Evolutionary conservation across 92 coral and sea anemone genomes (phyloP).

Genomic region (Heliopora coerulea): DNA sequence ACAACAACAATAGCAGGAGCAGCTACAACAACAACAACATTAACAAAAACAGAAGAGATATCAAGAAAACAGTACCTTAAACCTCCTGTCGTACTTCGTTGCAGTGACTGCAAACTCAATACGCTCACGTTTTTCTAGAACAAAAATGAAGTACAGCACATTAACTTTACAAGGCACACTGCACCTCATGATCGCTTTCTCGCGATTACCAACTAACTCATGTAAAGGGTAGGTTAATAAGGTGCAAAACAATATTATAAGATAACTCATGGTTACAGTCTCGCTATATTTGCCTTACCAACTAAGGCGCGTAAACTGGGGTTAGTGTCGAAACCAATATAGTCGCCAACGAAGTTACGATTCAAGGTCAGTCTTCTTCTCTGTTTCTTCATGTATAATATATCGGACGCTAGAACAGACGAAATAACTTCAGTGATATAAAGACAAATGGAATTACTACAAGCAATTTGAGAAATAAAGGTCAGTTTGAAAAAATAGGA

Average conservation of each 20-base stretch:
- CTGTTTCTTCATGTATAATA: constrained; percentile 95
- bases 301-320: constrained; percentile 90
- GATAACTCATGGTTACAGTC: no score
- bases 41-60: not conserved
- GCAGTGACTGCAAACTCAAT: constrained; percentile 97
- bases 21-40: not conserved
- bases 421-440: not conserved
- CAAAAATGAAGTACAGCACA: not conserved
- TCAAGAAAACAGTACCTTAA: constrained; percentile 52
- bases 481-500: no score
- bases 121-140: constrained; percentile 93
- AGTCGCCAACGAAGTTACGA: constrained; percentile 96
- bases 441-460: not conserved
- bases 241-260: not conserved
- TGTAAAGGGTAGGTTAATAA: not conserved
- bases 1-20: no score
- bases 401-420: constrained; percentile 72
- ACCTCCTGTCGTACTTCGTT: constrained; percentile 92
- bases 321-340: constrained; percentile 88
- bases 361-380: constrained; percentile 85
- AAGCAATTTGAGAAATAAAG: no score
- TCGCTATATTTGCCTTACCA: constrained; percentile 54
- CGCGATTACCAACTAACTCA: no score
- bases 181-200: no score
- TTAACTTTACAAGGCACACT: no score